These are phyloP conservation scores for Fragum sueziense DNA, from an alignment of 2,888 invertebrate species.

Conservation along the genomic window DNA sequence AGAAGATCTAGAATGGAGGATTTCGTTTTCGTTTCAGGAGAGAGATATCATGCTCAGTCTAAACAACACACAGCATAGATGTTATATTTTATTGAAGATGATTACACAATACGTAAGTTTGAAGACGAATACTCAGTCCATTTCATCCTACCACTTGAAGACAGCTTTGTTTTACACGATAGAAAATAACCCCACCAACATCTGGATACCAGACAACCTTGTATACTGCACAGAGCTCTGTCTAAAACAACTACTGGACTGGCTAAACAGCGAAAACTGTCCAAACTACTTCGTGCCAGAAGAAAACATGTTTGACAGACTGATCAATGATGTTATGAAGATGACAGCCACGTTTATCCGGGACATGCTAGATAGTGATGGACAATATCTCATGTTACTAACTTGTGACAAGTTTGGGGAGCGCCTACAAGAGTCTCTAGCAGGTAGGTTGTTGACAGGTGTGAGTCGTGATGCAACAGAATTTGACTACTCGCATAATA, in stretches of 20 bases:
- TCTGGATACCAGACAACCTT: not conserved
- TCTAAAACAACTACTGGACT: not conserved
- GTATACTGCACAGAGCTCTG: not conserved
- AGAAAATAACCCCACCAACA: not conserved
- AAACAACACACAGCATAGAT: not conserved
- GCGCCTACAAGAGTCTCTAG: not conserved
- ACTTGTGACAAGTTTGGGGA: not conserved
- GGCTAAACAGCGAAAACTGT: not conserved
- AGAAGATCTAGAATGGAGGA: not conserved
- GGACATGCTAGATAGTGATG: not conserved
- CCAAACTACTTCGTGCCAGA: constrained; percentile 11
- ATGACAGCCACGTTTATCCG: not conserved
- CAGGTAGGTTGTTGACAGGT: not conserved
- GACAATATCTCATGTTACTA: not conserved
- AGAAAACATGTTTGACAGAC: not conserved
- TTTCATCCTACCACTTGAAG: constrained; percentile 8
- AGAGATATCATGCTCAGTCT: constrained; percentile 1
- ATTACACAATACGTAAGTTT: not conserved
- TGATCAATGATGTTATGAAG: not conserved
- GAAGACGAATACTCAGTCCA: not conserved
- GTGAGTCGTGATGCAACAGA: not conserved
- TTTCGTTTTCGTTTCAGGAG: constrained; percentile 13
- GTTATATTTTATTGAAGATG: not conserved
- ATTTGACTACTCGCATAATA: not conserved
- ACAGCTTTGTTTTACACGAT: constrained; percentile 2